Conservation (phyloP, 2,888 invertebrate species). For the Blera fallax region DNA sequence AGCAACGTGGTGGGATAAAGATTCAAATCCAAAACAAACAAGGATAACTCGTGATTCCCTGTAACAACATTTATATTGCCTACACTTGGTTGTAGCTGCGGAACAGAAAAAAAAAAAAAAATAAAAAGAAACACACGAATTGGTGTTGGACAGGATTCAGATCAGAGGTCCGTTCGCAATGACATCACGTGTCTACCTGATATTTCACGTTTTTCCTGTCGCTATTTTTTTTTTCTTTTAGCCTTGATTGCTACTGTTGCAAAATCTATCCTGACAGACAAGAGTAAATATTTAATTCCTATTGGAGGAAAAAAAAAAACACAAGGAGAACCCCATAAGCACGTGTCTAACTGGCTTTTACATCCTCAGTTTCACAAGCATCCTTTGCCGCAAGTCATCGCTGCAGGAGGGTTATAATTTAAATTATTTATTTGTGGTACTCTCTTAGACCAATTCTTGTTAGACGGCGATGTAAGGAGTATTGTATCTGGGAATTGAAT, state of each 20-base stretch:
- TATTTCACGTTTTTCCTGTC: slow-evolving; percentile 32
- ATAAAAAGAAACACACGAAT: neutral
- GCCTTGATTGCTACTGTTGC: slow-evolving; percentile 46
- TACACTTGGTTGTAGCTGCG: neutral
- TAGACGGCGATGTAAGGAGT: slow-evolving; percentile 24
- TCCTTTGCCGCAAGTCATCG: slow-evolving; percentile 10
- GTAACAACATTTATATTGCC: slow-evolving; percentile 13
- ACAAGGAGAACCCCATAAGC: neutral
- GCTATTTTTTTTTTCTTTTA: neutral
- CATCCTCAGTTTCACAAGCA: slow-evolving; percentile 16
- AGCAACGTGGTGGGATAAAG: neutral
- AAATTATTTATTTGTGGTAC: slow-evolving; percentile 60
- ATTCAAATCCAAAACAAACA: neutral
- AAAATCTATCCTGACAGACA: slow-evolving; percentile 31
- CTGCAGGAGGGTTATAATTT: slow-evolving; percentile 8
- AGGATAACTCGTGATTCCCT: neutral
- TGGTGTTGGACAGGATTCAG: neutral
- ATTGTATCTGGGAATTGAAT: slow-evolving; percentile 38
- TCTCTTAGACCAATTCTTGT: slow-evolving; percentile 23
- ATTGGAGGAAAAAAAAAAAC: neutral
- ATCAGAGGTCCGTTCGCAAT: neutral
- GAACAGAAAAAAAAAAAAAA: neutral
- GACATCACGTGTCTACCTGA: slow-evolving; percentile 45
- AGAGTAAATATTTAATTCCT: slow-evolving; percentile 56
- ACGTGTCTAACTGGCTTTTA: slow-evolving; percentile 56